phyloP scores from a whole-genome alignment of 2,797 vertebrate species.

The Phoebastria nigripes region DNA sequence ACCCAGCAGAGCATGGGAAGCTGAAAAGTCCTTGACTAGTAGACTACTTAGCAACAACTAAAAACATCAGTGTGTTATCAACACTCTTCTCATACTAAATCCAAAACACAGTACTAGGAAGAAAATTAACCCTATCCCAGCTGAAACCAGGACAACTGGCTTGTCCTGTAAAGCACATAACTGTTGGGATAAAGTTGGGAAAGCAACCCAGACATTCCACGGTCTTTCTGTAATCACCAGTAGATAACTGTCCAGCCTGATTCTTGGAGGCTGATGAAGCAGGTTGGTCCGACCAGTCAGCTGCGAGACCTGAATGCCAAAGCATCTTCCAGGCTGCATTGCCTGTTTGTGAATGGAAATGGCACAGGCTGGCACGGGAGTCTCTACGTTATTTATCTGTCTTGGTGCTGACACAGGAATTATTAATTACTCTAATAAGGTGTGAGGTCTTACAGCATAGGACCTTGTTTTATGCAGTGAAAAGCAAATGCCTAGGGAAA shows the following conservation, averaged over 20 bases:
- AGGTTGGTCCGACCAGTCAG: neutral
- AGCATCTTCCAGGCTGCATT: neutral
- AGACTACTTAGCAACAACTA: too few relatives aligned
- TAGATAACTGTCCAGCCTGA: neutral
- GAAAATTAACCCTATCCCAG: too few relatives aligned
- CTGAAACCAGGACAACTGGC: neutral
- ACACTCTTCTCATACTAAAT: too few relatives aligned
- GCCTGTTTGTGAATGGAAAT: neutral
- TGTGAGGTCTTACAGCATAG: neutral
- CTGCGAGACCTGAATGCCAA: neutral
- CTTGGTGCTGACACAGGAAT: neutral
- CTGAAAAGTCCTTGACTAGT: too few relatives aligned
- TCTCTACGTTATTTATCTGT: neutral
- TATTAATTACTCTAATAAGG: neutral
- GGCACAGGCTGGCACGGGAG: neutral
- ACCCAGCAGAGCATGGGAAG: too few relatives aligned
- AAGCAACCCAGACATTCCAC: neutral
- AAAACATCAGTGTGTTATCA: too few relatives aligned
- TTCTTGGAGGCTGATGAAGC: neutral
- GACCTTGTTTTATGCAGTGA: neutral
- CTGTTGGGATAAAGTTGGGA: neutral
- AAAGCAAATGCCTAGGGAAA: neutral
- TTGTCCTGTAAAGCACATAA: neutral
- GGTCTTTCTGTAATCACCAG: neutral
- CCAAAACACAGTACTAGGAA: too few relatives aligned